Evolutionary conservation across 37 sponge, comb jelly and placozoan genomes (phyloP).

Genomic region (Dysidea cf. avara): DNA sequence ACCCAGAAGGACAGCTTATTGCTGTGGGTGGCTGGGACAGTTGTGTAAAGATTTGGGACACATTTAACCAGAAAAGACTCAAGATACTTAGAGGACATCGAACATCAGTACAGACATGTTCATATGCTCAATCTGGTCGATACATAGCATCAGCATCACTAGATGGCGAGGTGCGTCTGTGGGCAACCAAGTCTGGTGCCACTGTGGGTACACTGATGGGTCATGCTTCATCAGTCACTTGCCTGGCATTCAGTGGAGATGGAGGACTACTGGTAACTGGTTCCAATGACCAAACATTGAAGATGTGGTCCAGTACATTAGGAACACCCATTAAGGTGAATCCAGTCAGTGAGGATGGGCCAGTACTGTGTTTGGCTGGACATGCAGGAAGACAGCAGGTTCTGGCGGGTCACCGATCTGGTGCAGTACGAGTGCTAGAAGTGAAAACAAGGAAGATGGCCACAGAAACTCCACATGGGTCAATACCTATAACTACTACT

Average conservation of each 20-base stretch:
- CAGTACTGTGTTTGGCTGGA: constrained; percentile 37
- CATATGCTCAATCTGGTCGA: constrained; percentile 77
- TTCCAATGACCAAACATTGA: constrained; percentile 77
- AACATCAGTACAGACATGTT: constrained; percentile 81
- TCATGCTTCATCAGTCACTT: constrained; percentile 72
- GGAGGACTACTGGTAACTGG: constrained; percentile 82
- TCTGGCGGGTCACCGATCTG: constrained; percentile 68
- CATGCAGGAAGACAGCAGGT: constrained; percentile 23
- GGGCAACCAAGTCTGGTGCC: constrained; percentile 72
- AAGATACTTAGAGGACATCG: constrained; percentile 85
- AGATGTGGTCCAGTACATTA: constrained; percentile 81
- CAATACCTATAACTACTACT: constrained; percentile 4
- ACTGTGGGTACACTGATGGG: constrained; percentile 77
- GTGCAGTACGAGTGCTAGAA: constrained; percentile 53
- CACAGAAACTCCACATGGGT: constrained; percentile 24
- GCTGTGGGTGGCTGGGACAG: constrained; percentile 88
- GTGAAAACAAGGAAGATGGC: constrained; percentile 41
- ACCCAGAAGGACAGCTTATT: constrained; percentile 86
- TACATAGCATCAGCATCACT: constrained; percentile 87
- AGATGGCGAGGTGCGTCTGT: constrained; percentile 88
- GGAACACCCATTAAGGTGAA: constrained; percentile 47
- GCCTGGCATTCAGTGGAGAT: constrained; percentile 70
- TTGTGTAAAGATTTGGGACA: constrained; percentile 84
- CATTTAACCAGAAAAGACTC: constrained; percentile 74
- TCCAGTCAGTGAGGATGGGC: constrained; percentile 28